Conservation (phyloP, 1,140 invertebrate genomes). For the Coboldia fuscipes region DNA sequence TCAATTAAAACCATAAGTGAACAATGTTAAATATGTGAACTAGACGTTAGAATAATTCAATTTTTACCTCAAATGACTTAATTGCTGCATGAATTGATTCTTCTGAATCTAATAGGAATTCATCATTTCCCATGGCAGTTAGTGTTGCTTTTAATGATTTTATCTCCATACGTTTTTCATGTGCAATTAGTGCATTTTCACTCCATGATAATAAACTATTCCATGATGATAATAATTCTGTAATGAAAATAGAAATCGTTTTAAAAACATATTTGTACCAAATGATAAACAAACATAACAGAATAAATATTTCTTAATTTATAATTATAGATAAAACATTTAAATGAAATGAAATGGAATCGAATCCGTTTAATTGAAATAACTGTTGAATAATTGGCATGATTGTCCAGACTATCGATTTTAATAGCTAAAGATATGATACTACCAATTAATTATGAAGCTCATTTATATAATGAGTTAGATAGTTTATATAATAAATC, state of each 20-base stretch:
- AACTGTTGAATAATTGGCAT: no score
- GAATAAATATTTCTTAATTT: neutral
- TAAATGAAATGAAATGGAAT: neutral
- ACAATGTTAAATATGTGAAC: no score
- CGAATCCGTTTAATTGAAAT: no score
- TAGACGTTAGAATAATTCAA: neutral
- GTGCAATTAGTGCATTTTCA: constrained; percentile 19
- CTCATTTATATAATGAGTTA: no score
- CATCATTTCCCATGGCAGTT: constrained; percentile 11
- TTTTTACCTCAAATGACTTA: constrained; percentile 15
- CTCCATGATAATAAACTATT: constrained; percentile 19
- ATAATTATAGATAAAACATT: neutral
- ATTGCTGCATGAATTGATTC: constrained; percentile 18
- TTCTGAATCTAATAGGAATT: constrained; percentile 17
- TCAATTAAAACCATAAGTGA: no score
- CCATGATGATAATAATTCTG: constrained; percentile 19
- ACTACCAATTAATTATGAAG: no score
- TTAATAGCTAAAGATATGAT: no score
- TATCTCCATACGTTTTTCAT: constrained; percentile 20
- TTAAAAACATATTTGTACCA: neutral
- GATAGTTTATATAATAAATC: no score
- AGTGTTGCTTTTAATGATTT: constrained; percentile 13
- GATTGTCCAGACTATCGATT: no score
- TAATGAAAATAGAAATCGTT: constrained; percentile 2
- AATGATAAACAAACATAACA: constrained; percentile 3